Percentiles rank a stretch among this genome's conserved stretches.
Evolutionary conservation across 2,797 vertebrate species (phyloP).

Genomic region (Micropoecilia bifurca): DNA sequence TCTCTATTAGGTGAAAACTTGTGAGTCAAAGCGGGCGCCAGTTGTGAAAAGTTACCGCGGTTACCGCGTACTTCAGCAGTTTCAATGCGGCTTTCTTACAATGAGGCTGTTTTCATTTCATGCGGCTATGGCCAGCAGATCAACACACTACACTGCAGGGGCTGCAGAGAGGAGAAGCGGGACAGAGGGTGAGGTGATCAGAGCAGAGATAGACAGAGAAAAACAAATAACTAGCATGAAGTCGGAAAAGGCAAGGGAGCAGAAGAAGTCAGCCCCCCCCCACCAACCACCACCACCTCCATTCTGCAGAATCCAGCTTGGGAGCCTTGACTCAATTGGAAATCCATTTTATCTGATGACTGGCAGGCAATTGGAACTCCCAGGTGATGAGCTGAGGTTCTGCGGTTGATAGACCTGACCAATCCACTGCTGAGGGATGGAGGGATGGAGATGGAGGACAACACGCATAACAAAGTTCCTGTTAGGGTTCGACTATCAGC

Average conservation of each 20-base stretch:
- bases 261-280: conserved; percentile 47
- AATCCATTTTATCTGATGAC: conserved; percentile 76
- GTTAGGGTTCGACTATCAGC: conserved; percentile 33
- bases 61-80: conserved; percentile 17
- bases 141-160: conserved; percentile 17
- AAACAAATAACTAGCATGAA: conserved; percentile 58
- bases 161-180: conserved; percentile 29
- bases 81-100: conserved; percentile 40
- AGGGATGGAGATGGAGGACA: conserved; percentile 50
- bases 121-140: conserved; percentile 37
- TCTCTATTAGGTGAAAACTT: conserved; percentile 25
- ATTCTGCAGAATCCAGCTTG: conserved; percentile 21
- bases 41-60: conserved; percentile 21
- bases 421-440: conserved; percentile 63
- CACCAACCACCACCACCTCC: conserved; percentile 30
- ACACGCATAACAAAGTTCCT: conserved; percentile 40
- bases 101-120: conserved; percentile 43
- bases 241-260: conserved; percentile 42
- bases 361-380: conserved; percentile 73
- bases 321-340: conserved; percentile 73
- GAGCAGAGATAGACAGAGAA: conserved; percentile 45
- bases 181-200: conserved; percentile 14
- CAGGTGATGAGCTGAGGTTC: conserved; percentile 61
- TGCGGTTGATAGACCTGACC: conserved; percentile 71
- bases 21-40: conserved; percentile 24